Percentiles rank a stretch among this genome's conserved stretches.
These are phyloP conservation scores for Harpagifer antarcticus DNA, from an alignment of 2,797 vertebrate genomes.

Conservation along the genomic window DNA sequence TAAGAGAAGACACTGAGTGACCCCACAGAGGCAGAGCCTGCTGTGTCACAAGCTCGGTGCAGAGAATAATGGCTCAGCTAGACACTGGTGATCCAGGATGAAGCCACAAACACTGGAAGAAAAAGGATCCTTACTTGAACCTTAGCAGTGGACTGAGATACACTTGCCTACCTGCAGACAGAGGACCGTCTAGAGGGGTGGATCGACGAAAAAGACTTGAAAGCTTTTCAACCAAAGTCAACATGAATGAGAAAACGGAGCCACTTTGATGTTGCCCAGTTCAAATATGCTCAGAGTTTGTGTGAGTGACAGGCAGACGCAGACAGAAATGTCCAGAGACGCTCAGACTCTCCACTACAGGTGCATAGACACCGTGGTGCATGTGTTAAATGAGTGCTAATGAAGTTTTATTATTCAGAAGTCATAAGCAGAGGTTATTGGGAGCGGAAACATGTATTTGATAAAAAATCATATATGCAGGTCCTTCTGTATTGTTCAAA, in stretches of 20 bases:
- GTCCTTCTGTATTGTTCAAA: constrained; percentile 10
- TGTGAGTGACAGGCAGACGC: constrained; percentile 38
- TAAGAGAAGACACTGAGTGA: constrained; percentile 18
- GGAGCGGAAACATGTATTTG: not conserved
- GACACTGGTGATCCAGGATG: constrained; percentile 13
- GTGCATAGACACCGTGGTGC: constrained; percentile 13
- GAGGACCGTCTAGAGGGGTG: constrained; percentile 11
- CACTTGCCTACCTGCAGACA: constrained; percentile 21
- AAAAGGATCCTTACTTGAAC: constrained; percentile 34
- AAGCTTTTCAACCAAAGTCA: constrained; percentile 49
- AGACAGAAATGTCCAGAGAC: constrained; percentile 32
- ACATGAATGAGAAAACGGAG: constrained; percentile 57
- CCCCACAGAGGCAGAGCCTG: constrained; percentile 24
- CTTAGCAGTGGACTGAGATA: constrained; percentile 21
- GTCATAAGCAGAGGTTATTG: not conserved
- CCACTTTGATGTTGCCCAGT: constrained; percentile 59
- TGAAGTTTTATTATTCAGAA: constrained; percentile 16
- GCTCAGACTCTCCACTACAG: constrained; percentile 15
- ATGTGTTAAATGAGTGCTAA: constrained; percentile 1
- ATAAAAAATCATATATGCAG: not conserved
- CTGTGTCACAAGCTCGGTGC: constrained; percentile 5
- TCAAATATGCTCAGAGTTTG: constrained; percentile 29
- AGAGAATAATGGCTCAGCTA: constrained; percentile 6
- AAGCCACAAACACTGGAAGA: constrained; percentile 9
- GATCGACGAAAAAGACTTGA: constrained; percentile 41